A percentile compares a stretch with the other conserved stretches of the same genome.
Conservation (phyloP, 1,140 invertebrate species). For the Ditylenchus dipsaci region DNA sequence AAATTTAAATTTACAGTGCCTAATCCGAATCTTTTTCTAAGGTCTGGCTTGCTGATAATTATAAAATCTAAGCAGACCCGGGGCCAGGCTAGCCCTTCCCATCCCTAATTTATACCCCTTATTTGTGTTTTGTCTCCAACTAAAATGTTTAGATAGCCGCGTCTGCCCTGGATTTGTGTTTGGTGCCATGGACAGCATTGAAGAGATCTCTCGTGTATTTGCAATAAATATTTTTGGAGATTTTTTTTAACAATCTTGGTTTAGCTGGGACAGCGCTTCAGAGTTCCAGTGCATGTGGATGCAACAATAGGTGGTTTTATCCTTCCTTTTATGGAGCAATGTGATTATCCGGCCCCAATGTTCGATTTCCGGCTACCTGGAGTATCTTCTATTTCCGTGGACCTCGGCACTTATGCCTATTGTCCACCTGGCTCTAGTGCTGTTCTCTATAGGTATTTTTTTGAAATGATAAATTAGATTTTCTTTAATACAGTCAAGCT, state of each 20-base stretch:
- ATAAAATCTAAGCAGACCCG: too few relatives aligned
- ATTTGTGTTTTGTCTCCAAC: neutral
- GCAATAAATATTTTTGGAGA: conserved; percentile 1
- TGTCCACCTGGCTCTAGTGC: conserved; percentile 43
- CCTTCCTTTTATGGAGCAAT: conserved; percentile 80
- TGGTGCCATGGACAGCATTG: conserved; percentile 90
- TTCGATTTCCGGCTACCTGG: conserved; percentile 87
- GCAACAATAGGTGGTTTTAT: conserved; percentile 87
- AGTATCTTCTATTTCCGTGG: conserved; percentile 91
- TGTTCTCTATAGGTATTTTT: conserved; percentile 30
- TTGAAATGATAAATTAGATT: too few relatives aligned
- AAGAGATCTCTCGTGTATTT: conserved; percentile 69
- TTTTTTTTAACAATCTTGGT: too few relatives aligned
- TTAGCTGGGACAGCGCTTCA: conserved; percentile 72
- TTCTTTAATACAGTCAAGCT: too few relatives aligned
- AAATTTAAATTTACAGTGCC: too few relatives aligned
- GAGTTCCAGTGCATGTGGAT: conserved; percentile 94
- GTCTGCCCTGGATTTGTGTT: conserved; percentile 94
- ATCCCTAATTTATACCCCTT: too few relatives aligned
- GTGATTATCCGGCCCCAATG: conserved; percentile 71
- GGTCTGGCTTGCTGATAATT: too few relatives aligned
- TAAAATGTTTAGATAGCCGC: conserved; percentile 65
- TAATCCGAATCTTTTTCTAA: too few relatives aligned
- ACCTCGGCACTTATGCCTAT: conserved; percentile 76
- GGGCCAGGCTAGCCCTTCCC: too few relatives aligned